phyloP scores from a whole-genome alignment of 2,113 vertebrate genomes.

The Pelusios castaneus region DNA sequence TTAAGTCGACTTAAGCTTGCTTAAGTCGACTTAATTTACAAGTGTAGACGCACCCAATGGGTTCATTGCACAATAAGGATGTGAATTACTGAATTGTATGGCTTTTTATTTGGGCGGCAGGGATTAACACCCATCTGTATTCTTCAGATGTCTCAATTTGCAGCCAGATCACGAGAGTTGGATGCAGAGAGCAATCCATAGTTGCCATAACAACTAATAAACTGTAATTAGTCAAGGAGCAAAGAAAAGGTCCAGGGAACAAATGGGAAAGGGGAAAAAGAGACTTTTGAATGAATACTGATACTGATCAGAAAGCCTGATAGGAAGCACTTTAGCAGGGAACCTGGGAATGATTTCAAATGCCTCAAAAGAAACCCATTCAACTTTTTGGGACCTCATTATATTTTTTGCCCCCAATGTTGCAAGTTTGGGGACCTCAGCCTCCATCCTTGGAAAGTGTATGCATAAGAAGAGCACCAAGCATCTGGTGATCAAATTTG shows the following conservation, averaged over 20 bases:
- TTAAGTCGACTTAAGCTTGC: too few relatives aligned
- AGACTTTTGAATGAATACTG: slow-evolving; percentile 29
- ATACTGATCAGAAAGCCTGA: slow-evolving; percentile 33
- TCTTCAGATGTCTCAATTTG: slow-evolving; percentile 53
- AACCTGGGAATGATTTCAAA: background rate
- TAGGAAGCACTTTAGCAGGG: background rate
- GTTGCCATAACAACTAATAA: slow-evolving; percentile 82
- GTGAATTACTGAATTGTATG: background rate
- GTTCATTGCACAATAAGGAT: background rate
- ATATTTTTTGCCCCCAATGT: background rate
- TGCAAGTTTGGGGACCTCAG: slow-evolving; percentile 37
- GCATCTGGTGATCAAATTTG: background rate
- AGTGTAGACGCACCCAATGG: too few relatives aligned
- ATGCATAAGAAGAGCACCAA: slow-evolving; percentile 1
- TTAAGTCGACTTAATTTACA: too few relatives aligned
- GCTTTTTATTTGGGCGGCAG: background rate
- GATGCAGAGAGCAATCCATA: slow-evolving; percentile 50
- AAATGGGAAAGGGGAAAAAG: slow-evolving; percentile 29
- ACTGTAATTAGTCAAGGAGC: slow-evolving; percentile 76
- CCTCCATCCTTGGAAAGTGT: background rate
- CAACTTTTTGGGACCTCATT: background rate
- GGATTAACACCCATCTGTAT: slow-evolving; percentile 41
- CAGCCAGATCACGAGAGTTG: slow-evolving; percentile 56
- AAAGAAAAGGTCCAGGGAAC: slow-evolving; percentile 57
- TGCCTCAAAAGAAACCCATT: background rate